Evolutionary conservation across 2,113 vertebrate genomes (phyloP).

Genomic region (Actenoides hombroni): DNA sequence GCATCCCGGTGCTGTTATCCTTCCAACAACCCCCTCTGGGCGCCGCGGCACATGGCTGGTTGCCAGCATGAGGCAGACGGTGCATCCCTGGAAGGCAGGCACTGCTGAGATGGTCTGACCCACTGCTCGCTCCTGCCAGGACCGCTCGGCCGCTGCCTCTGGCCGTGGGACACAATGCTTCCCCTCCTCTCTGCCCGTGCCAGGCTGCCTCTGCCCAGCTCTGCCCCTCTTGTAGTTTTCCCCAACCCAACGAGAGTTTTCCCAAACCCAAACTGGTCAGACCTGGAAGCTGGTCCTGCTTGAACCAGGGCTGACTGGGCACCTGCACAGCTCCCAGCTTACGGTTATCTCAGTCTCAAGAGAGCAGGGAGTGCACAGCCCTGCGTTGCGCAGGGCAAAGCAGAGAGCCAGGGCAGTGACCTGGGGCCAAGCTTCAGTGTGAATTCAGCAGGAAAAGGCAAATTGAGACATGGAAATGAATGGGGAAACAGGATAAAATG

Average conservation of each 20-base stretch:
- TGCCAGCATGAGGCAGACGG: accelerated
- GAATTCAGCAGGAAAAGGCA: not conserved
- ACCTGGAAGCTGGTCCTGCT: not conserved
- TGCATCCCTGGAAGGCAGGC: not conserved
- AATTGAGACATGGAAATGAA: not conserved
- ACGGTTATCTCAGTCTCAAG: not conserved
- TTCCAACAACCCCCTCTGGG: accelerated
- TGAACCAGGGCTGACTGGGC: not conserved
- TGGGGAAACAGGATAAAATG: not conserved
- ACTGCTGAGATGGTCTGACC: not conserved
- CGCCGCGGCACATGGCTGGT: accelerated
- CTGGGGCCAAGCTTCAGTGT: not conserved
- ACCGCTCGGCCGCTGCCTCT: accelerated
- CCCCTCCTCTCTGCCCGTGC: not conserved
- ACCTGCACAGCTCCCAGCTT: not conserved
- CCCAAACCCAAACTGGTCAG: not conserved
- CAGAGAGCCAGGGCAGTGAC: accelerated
- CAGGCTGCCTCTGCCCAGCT: not conserved
- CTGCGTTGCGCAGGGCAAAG: not conserved
- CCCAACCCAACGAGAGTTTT: accelerated
- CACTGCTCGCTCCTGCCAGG: accelerated
- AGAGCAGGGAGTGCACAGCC: accelerated
- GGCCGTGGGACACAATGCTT: accelerated
- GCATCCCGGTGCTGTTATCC: not conserved
- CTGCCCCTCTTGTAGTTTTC: not conserved